phyloP scores from a whole-genome alignment of 2,797 vertebrate genomes.

The Caiman crocodilus region DNA sequence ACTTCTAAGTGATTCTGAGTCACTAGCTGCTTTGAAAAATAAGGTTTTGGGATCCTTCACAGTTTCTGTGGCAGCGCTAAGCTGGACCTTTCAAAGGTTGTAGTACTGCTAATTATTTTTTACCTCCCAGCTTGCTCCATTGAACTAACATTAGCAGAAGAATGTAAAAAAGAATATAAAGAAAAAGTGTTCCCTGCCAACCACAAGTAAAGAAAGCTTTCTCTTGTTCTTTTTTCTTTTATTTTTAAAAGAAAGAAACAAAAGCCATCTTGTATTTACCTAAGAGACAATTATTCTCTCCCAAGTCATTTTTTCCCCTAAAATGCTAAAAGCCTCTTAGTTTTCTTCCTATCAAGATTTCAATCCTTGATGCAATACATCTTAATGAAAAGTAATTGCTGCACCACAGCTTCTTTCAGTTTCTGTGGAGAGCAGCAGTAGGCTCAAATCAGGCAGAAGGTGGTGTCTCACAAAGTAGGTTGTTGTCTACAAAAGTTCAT shows the following conservation, averaged over 20 bases:
- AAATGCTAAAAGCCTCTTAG: neutral
- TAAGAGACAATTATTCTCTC: neutral
- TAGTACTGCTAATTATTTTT: constrained; percentile 22
- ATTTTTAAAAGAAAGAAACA: neutral
- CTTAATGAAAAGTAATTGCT: neutral
- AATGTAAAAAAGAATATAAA: constrained; percentile 4
- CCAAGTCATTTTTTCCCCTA: constrained; percentile 2
- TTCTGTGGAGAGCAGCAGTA: neutral
- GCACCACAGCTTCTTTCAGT: neutral
- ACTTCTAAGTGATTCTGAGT: constrained; percentile 17
- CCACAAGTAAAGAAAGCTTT: neutral
- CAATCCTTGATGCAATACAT: neutral
- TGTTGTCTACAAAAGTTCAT: too few relatives aligned
- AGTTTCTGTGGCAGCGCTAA: neutral
- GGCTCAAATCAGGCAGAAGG: too few relatives aligned
- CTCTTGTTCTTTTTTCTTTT: neutral
- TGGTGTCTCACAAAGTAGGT: too few relatives aligned
- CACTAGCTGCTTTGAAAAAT: neutral
- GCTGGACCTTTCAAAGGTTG: constrained; percentile 24
- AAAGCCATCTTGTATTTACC: constrained; percentile 4
- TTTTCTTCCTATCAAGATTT: constrained; percentile 7
- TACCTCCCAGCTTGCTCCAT: neutral
- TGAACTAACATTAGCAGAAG: constrained; percentile 8
- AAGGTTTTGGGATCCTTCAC: neutral
- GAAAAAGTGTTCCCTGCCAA: neutral